phyloP scores from a whole-genome alignment of 1,140 invertebrate species.

The Sycophila sp. region DNA sequence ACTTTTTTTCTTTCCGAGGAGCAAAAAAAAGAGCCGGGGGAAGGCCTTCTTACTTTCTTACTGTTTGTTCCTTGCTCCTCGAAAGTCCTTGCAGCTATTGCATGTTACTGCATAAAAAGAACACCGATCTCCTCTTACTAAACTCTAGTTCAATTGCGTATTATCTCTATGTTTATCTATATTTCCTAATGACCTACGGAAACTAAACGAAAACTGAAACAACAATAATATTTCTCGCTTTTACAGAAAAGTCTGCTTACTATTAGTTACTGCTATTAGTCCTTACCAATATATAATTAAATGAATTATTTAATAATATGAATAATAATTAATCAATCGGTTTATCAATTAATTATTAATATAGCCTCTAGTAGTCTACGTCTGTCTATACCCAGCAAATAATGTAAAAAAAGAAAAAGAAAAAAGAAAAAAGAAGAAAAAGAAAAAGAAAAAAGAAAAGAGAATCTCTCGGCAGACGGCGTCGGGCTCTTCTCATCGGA shows the following conservation, averaged over 20 bases:
- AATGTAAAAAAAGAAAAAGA: too few species aligned
- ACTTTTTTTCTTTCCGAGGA: conserved; percentile 5
- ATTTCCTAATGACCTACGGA: background rate
- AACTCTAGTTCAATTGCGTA: too few species aligned
- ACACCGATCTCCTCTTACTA: conserved; percentile 36
- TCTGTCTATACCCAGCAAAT: conserved; percentile 59
- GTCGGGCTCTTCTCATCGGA: background rate
- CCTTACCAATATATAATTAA: too few species aligned
- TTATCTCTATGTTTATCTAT: conserved; percentile 15
- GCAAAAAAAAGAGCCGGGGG: conserved; percentile 20
- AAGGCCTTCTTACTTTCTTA: too few species aligned
- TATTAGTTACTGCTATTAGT: conserved; percentile 32
- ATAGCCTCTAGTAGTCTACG: conserved; percentile 65
- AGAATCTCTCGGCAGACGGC: conserved; percentile 11
- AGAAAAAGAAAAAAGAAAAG: conserved; percentile 47
- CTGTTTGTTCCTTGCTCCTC: too few species aligned
- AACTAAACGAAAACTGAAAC: conserved; percentile 32
- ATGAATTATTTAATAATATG: conserved; percentile 47
- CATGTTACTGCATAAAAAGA: too few species aligned
- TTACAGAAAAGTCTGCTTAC: conserved; percentile 7
- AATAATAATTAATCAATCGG: conserved; percentile 55
- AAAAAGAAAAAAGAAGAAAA: conserved; percentile 46
- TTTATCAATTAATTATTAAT: conserved; percentile 56
- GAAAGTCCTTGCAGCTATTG: too few species aligned
- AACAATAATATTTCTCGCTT: conserved; percentile 7